A percentile compares a stretch with the other conserved stretches of the same genome.
Evolutionary conservation across 2,113 vertebrate species (phyloP).

Genomic region (Cochlearius cochlearius): DNA sequence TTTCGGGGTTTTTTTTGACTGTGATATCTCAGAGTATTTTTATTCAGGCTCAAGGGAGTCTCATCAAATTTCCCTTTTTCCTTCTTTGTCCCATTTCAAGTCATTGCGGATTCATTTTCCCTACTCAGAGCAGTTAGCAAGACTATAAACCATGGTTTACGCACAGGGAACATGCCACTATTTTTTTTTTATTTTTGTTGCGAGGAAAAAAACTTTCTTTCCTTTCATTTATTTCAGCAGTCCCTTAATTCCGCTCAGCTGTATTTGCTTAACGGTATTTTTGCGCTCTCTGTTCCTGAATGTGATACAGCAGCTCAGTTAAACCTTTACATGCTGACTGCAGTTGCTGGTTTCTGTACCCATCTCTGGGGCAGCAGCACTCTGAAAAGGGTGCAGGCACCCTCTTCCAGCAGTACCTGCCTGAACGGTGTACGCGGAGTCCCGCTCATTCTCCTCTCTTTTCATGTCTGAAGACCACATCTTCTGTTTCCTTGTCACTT

Average conservation of each 20-base stretch:
- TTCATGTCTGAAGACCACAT: rapidly evolving
- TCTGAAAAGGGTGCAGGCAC: not conserved
- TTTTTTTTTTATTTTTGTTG: not conserved
- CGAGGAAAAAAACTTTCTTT: not conserved
- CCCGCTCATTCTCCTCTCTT: not conserved
- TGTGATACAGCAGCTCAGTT: not conserved
- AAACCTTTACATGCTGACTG: too few relatives aligned
- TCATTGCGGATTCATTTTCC: not conserved
- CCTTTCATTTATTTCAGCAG: slow-evolving; percentile 33
- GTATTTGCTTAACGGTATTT: not conserved
- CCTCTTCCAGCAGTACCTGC: not conserved
- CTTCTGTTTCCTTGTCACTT: not conserved
- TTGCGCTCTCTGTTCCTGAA: too few relatives aligned
- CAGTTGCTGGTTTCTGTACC: not conserved
- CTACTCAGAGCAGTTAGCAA: not conserved
- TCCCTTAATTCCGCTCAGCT: not conserved
- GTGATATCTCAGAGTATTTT: not conserved
- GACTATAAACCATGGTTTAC: not conserved
- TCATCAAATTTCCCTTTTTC: not conserved
- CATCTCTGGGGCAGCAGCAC: not conserved
- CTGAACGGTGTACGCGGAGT: rapidly evolving
- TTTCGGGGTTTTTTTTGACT: not conserved
- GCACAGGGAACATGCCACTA: not conserved
- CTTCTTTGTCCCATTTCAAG: not conserved
- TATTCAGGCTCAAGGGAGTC: not conserved